These are phyloP conservation scores for Acarapis woodi DNA, from an alignment of 1,140 invertebrate species.

Conservation along the genomic window DNA sequence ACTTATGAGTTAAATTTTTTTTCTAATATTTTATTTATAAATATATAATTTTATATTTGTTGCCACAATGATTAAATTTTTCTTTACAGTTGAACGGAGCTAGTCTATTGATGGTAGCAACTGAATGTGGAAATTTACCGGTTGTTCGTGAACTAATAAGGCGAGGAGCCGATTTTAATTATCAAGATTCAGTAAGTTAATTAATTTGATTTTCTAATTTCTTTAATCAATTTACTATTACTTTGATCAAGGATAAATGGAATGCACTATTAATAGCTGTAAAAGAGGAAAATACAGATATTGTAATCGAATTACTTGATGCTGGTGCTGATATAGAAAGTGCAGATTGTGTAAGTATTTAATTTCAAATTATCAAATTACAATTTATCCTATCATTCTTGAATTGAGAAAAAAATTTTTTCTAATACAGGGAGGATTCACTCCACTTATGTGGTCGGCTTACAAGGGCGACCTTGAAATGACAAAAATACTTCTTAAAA, in stretches of 20 bases:
- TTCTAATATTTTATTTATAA: not conserved
- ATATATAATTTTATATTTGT: no score
- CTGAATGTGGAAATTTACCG: not conserved
- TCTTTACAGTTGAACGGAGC: no score
- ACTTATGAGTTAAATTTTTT: not conserved
- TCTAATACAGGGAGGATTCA: slow-evolving; percentile 35
- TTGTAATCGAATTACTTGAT: slow-evolving; percentile 71
- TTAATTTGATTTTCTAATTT: not conserved
- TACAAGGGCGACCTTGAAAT: slow-evolving; percentile 62
- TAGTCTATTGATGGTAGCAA: not conserved
- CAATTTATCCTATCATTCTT: not conserved
- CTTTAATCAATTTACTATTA: not conserved
- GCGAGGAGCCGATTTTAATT: slow-evolving; percentile 1
- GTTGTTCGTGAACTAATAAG: not conserved
- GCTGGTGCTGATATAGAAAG: slow-evolving; percentile 80
- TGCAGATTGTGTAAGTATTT: not conserved
- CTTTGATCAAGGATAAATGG: slow-evolving; percentile 1
- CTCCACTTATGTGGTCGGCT: slow-evolving; percentile 82
- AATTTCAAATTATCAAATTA: not conserved
- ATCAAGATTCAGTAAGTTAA: slow-evolving; percentile 1
- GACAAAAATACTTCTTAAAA: slow-evolving; percentile 47
- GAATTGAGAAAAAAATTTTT: not conserved
- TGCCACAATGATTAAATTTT: no score
- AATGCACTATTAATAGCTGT: slow-evolving; percentile 86
- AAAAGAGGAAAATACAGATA: slow-evolving; percentile 64